Conservation (phyloP, 92 coral and sea anemone species). For the Actinostola sp. region DNA sequence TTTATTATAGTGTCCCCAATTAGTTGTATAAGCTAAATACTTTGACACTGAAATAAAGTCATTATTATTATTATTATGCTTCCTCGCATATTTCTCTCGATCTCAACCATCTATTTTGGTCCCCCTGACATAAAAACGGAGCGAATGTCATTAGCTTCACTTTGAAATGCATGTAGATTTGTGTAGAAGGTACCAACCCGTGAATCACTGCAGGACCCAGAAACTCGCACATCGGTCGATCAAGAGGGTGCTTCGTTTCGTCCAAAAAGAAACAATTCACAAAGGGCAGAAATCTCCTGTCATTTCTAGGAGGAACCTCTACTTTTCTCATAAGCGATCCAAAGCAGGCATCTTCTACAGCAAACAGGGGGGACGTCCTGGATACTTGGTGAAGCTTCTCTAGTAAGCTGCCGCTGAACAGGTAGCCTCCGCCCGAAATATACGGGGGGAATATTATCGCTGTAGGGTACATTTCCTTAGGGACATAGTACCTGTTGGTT, state of each 20-base stretch:
- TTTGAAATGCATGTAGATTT: constrained; percentile 72
- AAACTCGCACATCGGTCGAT: constrained; percentile 78
- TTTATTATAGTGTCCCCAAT: too few species aligned
- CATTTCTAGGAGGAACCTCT: constrained; percentile 50
- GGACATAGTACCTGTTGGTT: constrained; percentile 33
- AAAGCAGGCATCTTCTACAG: constrained; percentile 84
- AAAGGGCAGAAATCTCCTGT: constrained; percentile 65
- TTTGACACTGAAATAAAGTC: too few species aligned
- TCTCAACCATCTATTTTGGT: constrained; percentile 32
- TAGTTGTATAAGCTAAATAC: too few species aligned
- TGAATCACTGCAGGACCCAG: constrained; percentile 75
- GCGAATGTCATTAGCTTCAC: constrained; percentile 65
- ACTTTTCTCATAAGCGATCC: constrained; percentile 63
- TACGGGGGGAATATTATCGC: constrained; percentile 58
- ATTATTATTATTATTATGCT: too few species aligned
- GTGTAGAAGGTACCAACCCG: constrained; percentile 48
- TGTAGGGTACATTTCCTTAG: constrained; percentile 47
- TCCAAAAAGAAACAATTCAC: constrained; percentile 53
- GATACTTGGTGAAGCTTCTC: constrained; percentile 51
- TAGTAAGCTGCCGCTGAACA: constrained; percentile 73
- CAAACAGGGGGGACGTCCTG: constrained; percentile 42
- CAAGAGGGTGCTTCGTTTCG: constrained; percentile 8
- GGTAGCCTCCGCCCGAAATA: constrained; percentile 83
- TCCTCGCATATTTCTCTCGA: constrained; percentile 20
- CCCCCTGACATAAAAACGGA: constrained; percentile 64